Conservation (phyloP, 2,113 vertebrate genomes). For the Plecturocebus donacophilus region DNA sequence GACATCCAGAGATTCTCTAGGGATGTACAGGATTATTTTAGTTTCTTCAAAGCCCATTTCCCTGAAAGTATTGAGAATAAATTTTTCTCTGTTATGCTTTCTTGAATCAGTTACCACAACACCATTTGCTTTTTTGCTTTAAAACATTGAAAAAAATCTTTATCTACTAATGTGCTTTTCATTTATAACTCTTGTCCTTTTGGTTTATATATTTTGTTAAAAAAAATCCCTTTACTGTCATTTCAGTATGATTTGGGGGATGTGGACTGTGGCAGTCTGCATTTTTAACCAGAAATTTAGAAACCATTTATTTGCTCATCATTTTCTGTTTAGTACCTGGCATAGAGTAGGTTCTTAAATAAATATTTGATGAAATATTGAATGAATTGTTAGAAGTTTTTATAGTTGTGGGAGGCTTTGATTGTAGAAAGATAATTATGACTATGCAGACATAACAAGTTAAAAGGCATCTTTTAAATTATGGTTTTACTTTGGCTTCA, state of each 20-base stretch:
- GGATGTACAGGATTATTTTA: background rate
- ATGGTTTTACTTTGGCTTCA: background rate
- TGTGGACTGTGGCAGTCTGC: background rate
- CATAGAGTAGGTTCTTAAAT: background rate
- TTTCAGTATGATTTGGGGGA: slow-evolving; percentile 8
- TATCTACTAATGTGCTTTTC: background rate
- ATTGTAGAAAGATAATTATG: background rate
- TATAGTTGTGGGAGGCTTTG: background rate
- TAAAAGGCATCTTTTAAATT: slow-evolving; percentile 17
- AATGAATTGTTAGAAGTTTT: background rate
- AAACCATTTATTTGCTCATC: background rate
- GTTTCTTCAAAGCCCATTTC: slow-evolving; percentile 4
- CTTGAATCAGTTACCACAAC: background rate
- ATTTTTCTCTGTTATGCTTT: background rate
- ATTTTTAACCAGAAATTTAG: background rate
- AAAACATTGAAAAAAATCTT: background rate
- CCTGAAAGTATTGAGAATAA: background rate
- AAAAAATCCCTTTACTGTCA: background rate
- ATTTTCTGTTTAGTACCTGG: background rate
- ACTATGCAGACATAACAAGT: background rate
- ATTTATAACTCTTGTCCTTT: background rate
- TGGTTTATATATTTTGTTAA: background rate
- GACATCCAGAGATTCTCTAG: background rate
- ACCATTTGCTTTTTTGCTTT: background rate
- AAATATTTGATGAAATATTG: slow-evolving; percentile 27